Evolutionary conservation across 2,888 invertebrate genomes (phyloP), one percentile per base, ranked within the genome.

Genomic region (Odiellus spinosus): DNA sequence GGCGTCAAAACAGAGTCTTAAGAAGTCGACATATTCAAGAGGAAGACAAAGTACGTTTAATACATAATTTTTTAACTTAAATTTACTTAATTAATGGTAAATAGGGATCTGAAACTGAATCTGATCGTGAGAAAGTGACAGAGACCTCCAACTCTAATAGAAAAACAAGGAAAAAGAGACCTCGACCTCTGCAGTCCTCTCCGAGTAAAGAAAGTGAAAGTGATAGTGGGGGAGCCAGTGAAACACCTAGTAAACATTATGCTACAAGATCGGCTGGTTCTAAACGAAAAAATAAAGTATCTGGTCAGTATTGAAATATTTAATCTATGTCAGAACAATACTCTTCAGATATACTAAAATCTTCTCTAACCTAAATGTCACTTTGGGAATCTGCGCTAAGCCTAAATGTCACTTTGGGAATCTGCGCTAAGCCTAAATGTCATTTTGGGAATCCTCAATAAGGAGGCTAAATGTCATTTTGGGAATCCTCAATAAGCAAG

Each of bases 121-220:
- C 51, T 1, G 51, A 49, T 19, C 46, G 47, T 20, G 51, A 49
- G 17, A 42, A 20, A 34, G 46, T 35, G 36, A 38, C 46, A 32
- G 49, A 46, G 15, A 26, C 38, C 4, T 38, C 40, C 17, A 48
- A 47, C 19, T 38, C 46, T 8, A 49, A 51, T 35, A 46, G 44
- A 14, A 51, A 46, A n/a, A 39, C 48, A 2, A 41, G 33, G 12
- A 38, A 48, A 4, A 20, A 40, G 12, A 42, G 40, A 17, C 44
- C 44, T 6, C 32, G 36, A 39, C 38, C 38, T 2, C 10, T 42
- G n/a, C 51, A 49, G 18, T 38, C 18, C 19, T 32, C 44, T 40
- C 48, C 51, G 11, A 46, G 48, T 39, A 41, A 44, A 5, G 51
- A 51, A 12, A 41, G 45, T 21, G 51, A 34, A 12, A 45, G 51